These are phyloP conservation scores for Baronia brevicornis DNA, from an alignment of 2,888 invertebrate genomes.

Conservation along the genomic window DNA sequence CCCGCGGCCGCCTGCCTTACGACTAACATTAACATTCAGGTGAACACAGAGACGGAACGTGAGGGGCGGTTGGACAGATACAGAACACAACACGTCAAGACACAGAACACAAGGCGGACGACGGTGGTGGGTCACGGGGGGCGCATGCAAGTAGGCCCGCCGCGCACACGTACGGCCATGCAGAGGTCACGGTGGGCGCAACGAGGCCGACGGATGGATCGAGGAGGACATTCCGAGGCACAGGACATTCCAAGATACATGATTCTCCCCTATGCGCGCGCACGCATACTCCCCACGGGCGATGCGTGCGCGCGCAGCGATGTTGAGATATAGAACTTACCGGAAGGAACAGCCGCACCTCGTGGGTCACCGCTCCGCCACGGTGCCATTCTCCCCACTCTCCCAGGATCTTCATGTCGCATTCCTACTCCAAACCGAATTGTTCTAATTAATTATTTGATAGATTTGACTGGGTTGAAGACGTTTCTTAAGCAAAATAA, in stretches of 20 bases:
- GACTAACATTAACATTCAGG: conserved; percentile 52
- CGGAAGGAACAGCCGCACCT: conserved; percentile 36
- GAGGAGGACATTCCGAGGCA: conserved; percentile 78
- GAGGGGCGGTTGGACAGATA: conserved; percentile 54
- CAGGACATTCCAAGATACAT: conserved; percentile 78
- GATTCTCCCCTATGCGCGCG: conserved; percentile 73
- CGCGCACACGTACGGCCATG: conserved; percentile 62
- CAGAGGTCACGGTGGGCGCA: conserved; percentile 63
- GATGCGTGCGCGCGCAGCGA: conserved; percentile 67
- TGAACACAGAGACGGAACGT: conserved; percentile 50
- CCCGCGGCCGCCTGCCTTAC: conserved; percentile 36
- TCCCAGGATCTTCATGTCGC: conserved; percentile 34
- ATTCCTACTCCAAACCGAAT: conserved; percentile 45
- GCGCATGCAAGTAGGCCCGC: conserved; percentile 62
- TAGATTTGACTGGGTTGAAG: too few relatives aligned
- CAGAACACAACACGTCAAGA: conserved; percentile 71
- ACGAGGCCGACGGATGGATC: conserved; percentile 61
- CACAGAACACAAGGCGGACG: conserved; percentile 70
- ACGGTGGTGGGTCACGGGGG: conserved; percentile 46
- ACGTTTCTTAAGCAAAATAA: too few relatives aligned
- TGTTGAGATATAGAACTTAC: conserved; percentile 77
- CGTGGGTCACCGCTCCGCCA: conserved; percentile 25
- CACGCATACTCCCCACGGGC: conserved; percentile 40
- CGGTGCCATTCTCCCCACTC: conserved; percentile 26
- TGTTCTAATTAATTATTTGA: background rate